Percentiles rank a stretch among this genome's conserved stretches.
phyloP scores from a whole-genome alignment of 2,797 vertebrate species.

The Catostomus latipinnis region DNA sequence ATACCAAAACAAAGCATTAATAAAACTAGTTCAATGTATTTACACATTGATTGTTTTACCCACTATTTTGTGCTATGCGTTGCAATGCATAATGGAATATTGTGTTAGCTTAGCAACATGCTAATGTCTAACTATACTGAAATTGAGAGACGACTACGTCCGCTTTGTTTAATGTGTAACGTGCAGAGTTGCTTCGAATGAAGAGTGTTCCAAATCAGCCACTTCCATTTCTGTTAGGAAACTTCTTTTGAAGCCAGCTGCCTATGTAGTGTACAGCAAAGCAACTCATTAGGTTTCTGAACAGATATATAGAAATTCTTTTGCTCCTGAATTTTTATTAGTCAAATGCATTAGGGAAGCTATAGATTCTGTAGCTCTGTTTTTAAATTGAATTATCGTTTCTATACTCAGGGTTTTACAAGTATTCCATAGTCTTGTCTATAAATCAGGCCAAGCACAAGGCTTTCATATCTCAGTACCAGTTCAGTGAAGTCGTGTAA shows the following conservation, averaged over 20 bases:
- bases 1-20: background rate
- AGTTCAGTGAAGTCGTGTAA: conserved; percentile 19
- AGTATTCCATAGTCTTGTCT: background rate
- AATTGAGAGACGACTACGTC: too few relatives aligned
- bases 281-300: background rate
- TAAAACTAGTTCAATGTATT: background rate
- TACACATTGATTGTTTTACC: background rate
- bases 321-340: background rate
- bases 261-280: background rate
- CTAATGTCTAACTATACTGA: background rate
- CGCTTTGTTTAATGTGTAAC: background rate
- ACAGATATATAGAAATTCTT: background rate
- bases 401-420: background rate
- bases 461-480: conserved; percentile 15
- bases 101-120: conserved; percentile 3
- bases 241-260: background rate
- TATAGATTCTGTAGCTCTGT: background rate
- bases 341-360: background rate
- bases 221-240: background rate
- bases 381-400: background rate
- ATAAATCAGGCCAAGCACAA: conserved; percentile 13
- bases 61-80: too few relatives aligned
- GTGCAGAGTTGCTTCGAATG: background rate
- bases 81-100: too few relatives aligned
- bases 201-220: background rate